These are phyloP conservation scores for Eilema depressum DNA, from an alignment of 2,888 invertebrate species.

Conservation along the genomic window DNA sequence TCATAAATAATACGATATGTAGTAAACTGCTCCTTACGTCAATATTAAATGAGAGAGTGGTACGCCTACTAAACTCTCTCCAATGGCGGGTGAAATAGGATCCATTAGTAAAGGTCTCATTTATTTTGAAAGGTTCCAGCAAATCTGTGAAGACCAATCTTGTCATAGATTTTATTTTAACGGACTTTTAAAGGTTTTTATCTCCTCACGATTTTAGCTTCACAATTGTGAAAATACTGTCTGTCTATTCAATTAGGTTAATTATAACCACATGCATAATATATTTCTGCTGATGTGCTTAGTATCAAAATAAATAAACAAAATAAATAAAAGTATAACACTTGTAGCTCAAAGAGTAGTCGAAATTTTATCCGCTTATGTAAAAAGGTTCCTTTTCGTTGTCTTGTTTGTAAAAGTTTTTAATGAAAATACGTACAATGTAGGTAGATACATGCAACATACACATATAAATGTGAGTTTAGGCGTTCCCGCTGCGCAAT, in stretches of 20 bases:
- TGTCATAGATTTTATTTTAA: too few species aligned
- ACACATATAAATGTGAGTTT: neutral
- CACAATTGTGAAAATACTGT: too few species aligned
- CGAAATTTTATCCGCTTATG: too few species aligned
- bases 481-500: neutral
- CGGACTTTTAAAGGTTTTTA: too few species aligned
- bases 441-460: neutral
- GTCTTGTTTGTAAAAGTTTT: neutral
- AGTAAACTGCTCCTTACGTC: neutral
- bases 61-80: neutral
- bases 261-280: too few species aligned
- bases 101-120: neutral
- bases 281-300: too few species aligned
- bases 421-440: neutral
- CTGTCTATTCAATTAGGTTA: too few species aligned
- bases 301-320: too few species aligned
- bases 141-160: too few species aligned
- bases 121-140: neutral
- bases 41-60: neutral
- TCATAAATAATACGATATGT: neutral
- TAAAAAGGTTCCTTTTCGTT: neutral
- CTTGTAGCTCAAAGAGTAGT: too few species aligned
- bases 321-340: too few species aligned
- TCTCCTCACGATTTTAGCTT: too few species aligned
- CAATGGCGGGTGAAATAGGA: neutral